Evolutionary conservation across 2,797 vertebrate genomes (phyloP).

Genomic region (Anniella stebbinsi): DNA sequence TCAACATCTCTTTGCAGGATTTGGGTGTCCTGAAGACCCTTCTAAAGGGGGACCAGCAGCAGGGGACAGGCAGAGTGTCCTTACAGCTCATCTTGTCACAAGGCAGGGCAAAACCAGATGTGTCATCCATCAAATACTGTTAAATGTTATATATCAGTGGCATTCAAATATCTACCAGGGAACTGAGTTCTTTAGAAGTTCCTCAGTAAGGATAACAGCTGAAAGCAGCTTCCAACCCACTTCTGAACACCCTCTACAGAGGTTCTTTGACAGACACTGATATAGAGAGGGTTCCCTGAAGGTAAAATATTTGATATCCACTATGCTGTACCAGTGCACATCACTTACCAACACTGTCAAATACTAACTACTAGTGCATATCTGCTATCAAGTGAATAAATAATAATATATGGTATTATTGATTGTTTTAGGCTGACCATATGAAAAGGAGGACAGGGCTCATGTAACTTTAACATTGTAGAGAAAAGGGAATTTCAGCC

Average conservation of each 20-base stretch:
- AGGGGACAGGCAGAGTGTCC: too few relatives aligned
- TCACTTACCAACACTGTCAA: background rate
- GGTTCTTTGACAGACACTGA: background rate
- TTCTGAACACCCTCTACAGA: background rate
- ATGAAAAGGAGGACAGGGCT: too few relatives aligned
- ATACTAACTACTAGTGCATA: background rate
- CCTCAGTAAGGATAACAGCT: background rate
- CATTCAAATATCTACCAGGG: background rate
- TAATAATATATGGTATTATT: too few relatives aligned
- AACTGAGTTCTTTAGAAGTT: background rate
- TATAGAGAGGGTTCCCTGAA: background rate
- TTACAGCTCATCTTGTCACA: background rate
- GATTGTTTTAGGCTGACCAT: too few relatives aligned
- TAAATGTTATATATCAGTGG: background rate
- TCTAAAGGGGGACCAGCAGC: background rate
- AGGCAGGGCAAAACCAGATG: background rate
- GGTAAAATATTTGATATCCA: background rate
- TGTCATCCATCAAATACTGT: too few relatives aligned
- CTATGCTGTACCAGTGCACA: too few relatives aligned
- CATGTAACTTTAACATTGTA: too few relatives aligned
- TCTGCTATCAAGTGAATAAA: background rate
- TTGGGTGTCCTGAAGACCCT: too few relatives aligned
- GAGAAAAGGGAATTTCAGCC: too few relatives aligned
- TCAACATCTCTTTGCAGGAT: background rate
- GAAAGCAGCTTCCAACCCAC: background rate